Percentiles rank a stretch among this genome's conserved stretches.
Conservation (phyloP, 2,888 invertebrate genomes). For the Caenorhabditis sp. region DNA sequence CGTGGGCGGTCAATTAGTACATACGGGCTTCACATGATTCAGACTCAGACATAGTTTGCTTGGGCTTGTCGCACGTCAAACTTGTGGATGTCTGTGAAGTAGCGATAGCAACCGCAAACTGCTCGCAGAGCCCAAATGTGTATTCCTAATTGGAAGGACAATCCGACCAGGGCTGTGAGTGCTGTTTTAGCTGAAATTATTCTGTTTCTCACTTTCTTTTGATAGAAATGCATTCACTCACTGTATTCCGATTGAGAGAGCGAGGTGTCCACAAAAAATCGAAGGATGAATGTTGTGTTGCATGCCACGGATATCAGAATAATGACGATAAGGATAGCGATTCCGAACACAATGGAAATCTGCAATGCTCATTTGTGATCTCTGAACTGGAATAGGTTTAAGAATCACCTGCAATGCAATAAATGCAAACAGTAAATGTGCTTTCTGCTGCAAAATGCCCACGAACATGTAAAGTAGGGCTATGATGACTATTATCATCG, state of each 20-base stretch:
- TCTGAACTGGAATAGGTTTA: background rate
- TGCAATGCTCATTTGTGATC: slow-evolving; percentile 35
- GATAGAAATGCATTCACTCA: background rate
- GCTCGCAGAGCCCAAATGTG: slow-evolving; percentile 69
- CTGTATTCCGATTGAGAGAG: slow-evolving; percentile 47
- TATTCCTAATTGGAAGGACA: slow-evolving; percentile 60
- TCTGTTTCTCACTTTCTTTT: background rate
- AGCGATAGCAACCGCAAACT: slow-evolving; percentile 68
- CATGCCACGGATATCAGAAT: slow-evolving; percentile 63
- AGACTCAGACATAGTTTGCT: slow-evolving; percentile 44
- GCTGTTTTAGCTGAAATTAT: slow-evolving; percentile 51
- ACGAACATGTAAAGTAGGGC: slow-evolving; percentile 69
- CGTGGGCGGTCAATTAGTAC: background rate
- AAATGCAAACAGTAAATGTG: slow-evolving; percentile 65
- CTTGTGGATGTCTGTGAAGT: slow-evolving; percentile 62
- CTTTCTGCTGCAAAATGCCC: slow-evolving; percentile 68
- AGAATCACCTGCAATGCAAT: slow-evolving; percentile 64
- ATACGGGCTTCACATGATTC: background rate
- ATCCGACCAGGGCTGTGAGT: slow-evolving; percentile 44
- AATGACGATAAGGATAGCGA: slow-evolving; percentile 63
- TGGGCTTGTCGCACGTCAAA: slow-evolving; percentile 61
- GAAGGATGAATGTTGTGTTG: slow-evolving; percentile 58
- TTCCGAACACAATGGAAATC: slow-evolving; percentile 64
- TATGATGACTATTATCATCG: slow-evolving; percentile 64
- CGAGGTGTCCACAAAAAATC: slow-evolving; percentile 55